Evolutionary conservation across 92 coral and sea anemone species (phyloP).

Genomic region (Porites rus): DNA sequence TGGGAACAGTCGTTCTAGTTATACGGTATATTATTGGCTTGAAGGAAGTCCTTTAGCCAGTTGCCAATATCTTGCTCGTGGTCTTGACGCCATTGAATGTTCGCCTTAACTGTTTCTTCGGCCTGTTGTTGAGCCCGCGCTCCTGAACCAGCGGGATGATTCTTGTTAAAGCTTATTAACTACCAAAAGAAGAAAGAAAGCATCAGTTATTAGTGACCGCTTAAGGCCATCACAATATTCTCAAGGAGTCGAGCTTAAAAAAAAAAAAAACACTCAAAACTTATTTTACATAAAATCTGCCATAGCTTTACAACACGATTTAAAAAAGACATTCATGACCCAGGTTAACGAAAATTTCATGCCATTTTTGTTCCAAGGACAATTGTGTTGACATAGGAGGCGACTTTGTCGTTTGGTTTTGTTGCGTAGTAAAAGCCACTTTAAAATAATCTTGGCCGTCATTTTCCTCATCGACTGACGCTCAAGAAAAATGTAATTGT

Average conservation of each 20-base stretch:
- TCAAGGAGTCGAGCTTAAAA: not conserved
- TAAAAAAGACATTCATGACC: too few relatives aligned
- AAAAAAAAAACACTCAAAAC: too few relatives aligned
- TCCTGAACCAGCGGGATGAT: slow-evolving; percentile 66
- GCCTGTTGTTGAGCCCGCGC: slow-evolving; percentile 79
- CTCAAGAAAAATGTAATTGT: not conserved
- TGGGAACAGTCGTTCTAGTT: not conserved
- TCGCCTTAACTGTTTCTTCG: slow-evolving; percentile 74
- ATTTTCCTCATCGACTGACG: not conserved
- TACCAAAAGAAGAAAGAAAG: slow-evolving; percentile 5
- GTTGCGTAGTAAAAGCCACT: too few relatives aligned
- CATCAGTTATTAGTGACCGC: not conserved
- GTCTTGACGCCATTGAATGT: slow-evolving; percentile 81
- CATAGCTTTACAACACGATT: too few relatives aligned
- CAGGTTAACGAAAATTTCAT: too few relatives aligned
- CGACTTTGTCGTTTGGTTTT: too few relatives aligned
- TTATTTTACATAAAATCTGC: too few relatives aligned
- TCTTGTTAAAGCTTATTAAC: slow-evolving; percentile 51
- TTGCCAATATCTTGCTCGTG: slow-evolving; percentile 76
- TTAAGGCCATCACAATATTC: not conserved
- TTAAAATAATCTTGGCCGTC: not conserved
- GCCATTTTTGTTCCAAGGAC: too few relatives aligned
- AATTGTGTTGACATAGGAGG: too few relatives aligned
- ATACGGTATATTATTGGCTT: slow-evolving; percentile 22
- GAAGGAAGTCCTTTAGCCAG: slow-evolving; percentile 69